Evolutionary conservation across 1,140 invertebrate genomes (phyloP).

Genomic region (Mesaphorura yosii): DNA sequence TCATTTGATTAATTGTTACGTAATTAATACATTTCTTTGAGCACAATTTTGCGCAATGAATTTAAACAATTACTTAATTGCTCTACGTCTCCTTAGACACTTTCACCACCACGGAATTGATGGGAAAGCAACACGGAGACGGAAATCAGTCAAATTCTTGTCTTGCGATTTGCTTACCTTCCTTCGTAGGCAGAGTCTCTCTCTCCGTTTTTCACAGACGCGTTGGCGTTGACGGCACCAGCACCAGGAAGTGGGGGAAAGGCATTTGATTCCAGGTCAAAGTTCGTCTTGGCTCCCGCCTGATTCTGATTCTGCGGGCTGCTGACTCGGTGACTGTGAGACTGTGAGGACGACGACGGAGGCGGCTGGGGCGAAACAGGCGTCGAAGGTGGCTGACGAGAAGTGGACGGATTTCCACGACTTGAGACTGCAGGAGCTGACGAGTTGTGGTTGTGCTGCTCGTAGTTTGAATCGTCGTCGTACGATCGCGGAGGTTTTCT

Average conservation of each 20-base stretch:
- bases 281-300: constrained; percentile 39
- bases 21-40: background rate
- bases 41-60: background rate
- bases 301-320: background rate
- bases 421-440: background rate
- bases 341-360: background rate
- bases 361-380: constrained; percentile 15
- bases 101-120: too few relatives aligned
- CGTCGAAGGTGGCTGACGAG: constrained; percentile 9
- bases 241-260: constrained; percentile 68
- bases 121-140: too few relatives aligned
- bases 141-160: background rate
- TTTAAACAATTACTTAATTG: too few relatives aligned
- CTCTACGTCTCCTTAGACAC: too few relatives aligned
- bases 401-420: constrained; percentile 26
- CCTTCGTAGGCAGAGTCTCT: constrained; percentile 28
- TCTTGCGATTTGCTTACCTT: constrained; percentile 8
- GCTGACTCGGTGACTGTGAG: background rate
- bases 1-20: constrained; percentile 4
- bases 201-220: constrained; percentile 26
- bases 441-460: constrained; percentile 6
- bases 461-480: constrained; percentile 24
- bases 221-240: too few relatives aligned
- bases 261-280: constrained; percentile 57
- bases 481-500: constrained; percentile 10